These are phyloP conservation scores for Tryphoninae sp. DNA, from an alignment of 2,888 invertebrate genomes.

Conservation along the genomic window DNA sequence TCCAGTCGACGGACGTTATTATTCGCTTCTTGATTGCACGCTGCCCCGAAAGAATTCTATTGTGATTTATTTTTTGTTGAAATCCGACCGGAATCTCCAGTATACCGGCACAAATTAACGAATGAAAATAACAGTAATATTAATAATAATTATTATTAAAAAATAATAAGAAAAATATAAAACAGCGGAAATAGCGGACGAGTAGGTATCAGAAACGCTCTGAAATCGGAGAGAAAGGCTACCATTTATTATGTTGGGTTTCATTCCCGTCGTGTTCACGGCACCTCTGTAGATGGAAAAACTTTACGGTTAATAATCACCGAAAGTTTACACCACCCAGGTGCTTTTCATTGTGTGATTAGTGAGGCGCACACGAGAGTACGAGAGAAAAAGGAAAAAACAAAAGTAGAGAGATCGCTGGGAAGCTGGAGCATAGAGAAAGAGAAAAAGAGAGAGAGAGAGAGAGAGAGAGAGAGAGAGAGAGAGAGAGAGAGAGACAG, in stretches of 20 bases:
- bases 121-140: background rate
- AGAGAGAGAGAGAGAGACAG: background rate
- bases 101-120: too few species aligned
- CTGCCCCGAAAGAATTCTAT: background rate
- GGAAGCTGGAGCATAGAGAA: background rate
- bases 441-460: background rate
- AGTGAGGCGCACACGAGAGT: background rate
- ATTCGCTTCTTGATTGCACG: too few species aligned
- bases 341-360: slow-evolving; percentile 46
- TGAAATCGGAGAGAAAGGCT: background rate
- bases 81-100: background rate
- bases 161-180: background rate
- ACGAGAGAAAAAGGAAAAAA: background rate
- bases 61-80: background rate
- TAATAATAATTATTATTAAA: background rate
- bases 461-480: background rate
- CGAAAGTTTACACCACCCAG: slow-evolving; percentile 12
- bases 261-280: background rate
- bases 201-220: background rate
- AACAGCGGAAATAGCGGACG: background rate
- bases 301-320: slow-evolving; percentile 41
- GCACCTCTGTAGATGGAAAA: background rate
- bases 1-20: too few species aligned
- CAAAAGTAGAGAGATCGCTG: background rate
- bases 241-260: slow-evolving; percentile 15